Evolutionary conservation across 1,140 invertebrate genomes (phyloP), one percentile per base, ranked within the genome.

Genomic region (Drosophila sturtevanti): DNA sequence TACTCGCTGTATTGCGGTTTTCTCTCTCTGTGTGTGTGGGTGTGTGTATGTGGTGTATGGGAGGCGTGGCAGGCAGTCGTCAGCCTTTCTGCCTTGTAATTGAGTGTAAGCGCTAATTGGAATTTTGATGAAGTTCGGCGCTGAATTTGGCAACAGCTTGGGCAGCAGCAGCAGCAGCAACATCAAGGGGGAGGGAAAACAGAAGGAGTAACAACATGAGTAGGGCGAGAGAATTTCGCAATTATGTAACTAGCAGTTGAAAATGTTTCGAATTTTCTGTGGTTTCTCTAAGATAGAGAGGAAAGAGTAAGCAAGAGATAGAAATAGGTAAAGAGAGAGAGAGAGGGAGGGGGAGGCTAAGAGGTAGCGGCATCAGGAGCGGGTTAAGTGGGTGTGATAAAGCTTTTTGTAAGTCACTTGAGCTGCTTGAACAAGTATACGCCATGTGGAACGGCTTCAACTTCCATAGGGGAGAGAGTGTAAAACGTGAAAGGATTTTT

Each of bases 101-200:
- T 86, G 81, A 87, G 79, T 86, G 81, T 82, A 86, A 86, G 81
- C 81, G 82, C 81, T 86, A 86, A 86, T 86, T 86, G 81, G 81
- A 86, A 86, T 86, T 86, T 86, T 87, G 81, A 86, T 86, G 82
- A 86, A 86, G 81, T 86, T 86, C 81, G 81, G 82, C 79, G 68
- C 71, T 48, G 75, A 87, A 79, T 87, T 86, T 76, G 68, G 81
- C 82, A 81, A 82, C 68, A 81, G 63, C 75, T 67, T 35, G 22
- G 65, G 61, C 48, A 41, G 38, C 38, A 14, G 38, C 38, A 48
- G 41, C 38, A 41, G 6, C 14, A 44, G 7, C 41, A 9, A n/a
- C n/a, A n/a, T n/a, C n/a, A n/a, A n/a, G n/a, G n/a, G n/a, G 18
- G 31, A 41, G 21, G 18, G 5, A 41, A 56, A 60, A 27, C 24